Evolutionary conservation across 2,797 vertebrate species (phyloP), one percentile per base, ranked within the genome.

Genomic region (Urophycis tenuis): DNA sequence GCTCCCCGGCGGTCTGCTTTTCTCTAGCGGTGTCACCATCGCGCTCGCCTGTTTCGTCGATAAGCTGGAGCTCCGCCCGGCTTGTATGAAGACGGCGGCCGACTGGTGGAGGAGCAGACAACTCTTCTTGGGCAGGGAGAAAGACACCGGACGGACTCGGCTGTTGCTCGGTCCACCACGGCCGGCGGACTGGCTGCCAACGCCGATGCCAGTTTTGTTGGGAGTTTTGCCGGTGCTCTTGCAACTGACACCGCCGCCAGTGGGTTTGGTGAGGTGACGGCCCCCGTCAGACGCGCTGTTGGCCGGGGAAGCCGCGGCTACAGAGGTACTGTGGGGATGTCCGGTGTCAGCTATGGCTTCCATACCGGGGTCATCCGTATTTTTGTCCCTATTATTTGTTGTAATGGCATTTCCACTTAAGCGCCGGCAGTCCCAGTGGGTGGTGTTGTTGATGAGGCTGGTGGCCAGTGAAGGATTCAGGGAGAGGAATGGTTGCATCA

Each of bases 51-150:
- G 85, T 74, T 87, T 90, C 29, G 79, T 84, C 1, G 83, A 74
- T 69, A 79, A 69, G 2, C 73, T 74, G 0, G 84, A 84, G 77
- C 80, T 69, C 6, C 39, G 83, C 0, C 88, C 86, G 0, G 88
- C 82, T 77, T 92, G 91, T 74, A 91, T 85, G 60, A 92, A 92
- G 71, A 91, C 84, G 0, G 90, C 89, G 0, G 91, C 91, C 2
- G 91, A 90, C 49, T 88, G 90, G 84, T 91, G 90, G 31, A 90
- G 86, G 12, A 92, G 90, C 74, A 90, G 81, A 2, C 90, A 90
- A 81, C 82, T 91, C 78, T 90, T 83, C 73, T 91, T 92, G 7
- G 90, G 90, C 73, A 92, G 84, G 0, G 91, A 89, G 84, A 92
- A 91, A 71, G 90, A 91, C 29, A 92, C 89, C 0, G 91, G 91